Conservation (phyloP, 30 jellyfish, hydroid and myxozoan species). For the Chironex yamaguchii region DNA sequence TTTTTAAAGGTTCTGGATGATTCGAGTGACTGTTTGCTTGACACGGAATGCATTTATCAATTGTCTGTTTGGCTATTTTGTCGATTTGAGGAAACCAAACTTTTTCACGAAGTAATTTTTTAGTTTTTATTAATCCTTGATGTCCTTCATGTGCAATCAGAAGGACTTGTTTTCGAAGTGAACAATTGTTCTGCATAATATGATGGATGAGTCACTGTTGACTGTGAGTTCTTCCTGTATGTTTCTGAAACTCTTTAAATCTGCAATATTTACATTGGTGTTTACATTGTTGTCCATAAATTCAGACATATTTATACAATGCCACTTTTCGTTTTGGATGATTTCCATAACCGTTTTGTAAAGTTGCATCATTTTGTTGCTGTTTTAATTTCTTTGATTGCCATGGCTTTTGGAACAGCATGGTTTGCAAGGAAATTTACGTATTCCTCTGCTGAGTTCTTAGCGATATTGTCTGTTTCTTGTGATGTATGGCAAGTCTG, state of each 20-base stretch:
- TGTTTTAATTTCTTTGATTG: not conserved
- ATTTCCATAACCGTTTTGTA: slow-evolving; percentile 5
- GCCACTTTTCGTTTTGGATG: not conserved
- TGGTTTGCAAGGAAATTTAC: slow-evolving; percentile 14
- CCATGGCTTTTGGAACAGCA: slow-evolving; percentile 35
- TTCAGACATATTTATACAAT: not conserved
- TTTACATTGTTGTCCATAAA: not conserved
- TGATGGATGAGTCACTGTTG: not conserved
- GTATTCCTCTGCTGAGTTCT: not conserved
- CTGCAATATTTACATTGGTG: slow-evolving; percentile 2
- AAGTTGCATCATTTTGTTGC: slow-evolving; percentile 38
- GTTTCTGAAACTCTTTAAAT: slow-evolving; percentile 7
- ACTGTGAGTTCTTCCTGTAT: slow-evolving; percentile 16
- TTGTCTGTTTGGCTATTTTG: not conserved
- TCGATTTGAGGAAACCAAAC: slow-evolving; percentile 35
- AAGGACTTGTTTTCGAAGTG: not conserved
- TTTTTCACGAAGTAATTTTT: not conserved
- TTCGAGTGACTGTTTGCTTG: slow-evolving; percentile 10
- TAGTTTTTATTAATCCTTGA: slow-evolving; percentile 8
- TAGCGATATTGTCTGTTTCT: not conserved
- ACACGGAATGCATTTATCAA: slow-evolving; percentile 30
- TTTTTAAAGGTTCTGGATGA: not conserved
- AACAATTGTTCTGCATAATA: slow-evolving; percentile 6
- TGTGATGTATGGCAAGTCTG: not conserved
- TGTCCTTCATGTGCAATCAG: slow-evolving; percentile 27